phyloP scores from a whole-genome alignment of 2,888 invertebrate genomes.

The Brachyptera putata region DNA sequence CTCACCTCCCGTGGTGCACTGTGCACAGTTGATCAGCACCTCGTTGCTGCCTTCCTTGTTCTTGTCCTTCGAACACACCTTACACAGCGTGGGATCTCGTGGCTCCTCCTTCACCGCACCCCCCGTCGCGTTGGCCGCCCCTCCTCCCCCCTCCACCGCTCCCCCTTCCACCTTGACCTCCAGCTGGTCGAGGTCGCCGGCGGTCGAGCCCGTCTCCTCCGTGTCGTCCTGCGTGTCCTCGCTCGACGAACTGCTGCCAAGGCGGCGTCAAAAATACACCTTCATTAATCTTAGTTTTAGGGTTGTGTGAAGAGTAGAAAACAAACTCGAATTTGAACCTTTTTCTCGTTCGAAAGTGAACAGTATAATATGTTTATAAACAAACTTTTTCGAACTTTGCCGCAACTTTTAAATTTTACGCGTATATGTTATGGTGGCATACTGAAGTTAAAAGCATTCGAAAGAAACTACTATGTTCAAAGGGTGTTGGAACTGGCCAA shows the following conservation, averaged over 20 bases:
- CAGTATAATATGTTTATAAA: too few species aligned
- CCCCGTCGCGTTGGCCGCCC: not conserved
- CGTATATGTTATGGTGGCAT: too few species aligned
- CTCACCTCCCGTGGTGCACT: constrained; percentile 59
- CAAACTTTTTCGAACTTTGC: too few species aligned
- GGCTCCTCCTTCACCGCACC: constrained; percentile 12
- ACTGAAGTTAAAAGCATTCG: too few species aligned
- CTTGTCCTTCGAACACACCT: constrained; percentile 47
- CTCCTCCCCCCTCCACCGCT: constrained; percentile 28
- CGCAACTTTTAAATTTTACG: too few species aligned
- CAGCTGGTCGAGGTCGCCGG: constrained; percentile 31
- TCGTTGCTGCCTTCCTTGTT: constrained; percentile 51
- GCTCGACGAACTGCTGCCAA: constrained; percentile 47
- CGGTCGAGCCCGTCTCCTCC: constrained; percentile 37
- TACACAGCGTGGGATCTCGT: constrained; percentile 43
- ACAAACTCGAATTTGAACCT: too few species aligned
- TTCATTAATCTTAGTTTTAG: too few species aligned
- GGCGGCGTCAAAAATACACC: too few species aligned
- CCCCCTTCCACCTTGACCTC: constrained; percentile 23
- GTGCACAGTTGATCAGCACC: constrained; percentile 56
- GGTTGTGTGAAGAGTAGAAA: too few species aligned
- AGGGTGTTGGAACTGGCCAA: too few species aligned
- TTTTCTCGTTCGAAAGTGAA: too few species aligned
- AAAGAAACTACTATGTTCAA: too few species aligned
- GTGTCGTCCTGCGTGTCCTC: constrained; percentile 47